phyloP scores from a whole-genome alignment of 2,113 vertebrate species.

The Cephalopholis sonnerati region DNA sequence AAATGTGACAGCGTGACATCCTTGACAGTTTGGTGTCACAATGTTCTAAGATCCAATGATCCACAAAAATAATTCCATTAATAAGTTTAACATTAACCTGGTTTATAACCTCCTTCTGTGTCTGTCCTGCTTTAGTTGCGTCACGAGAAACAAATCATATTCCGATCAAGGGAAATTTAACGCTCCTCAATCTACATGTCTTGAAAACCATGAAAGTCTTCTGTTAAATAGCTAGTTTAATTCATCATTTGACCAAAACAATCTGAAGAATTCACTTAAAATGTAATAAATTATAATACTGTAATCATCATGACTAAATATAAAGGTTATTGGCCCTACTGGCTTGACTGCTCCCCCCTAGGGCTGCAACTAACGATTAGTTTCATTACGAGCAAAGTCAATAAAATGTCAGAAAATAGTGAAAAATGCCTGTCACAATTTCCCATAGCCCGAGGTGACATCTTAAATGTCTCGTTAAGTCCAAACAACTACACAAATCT shows the following conservation, averaged over 20 bases:
- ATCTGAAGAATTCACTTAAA: neutral
- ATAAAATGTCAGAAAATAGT: neutral
- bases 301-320: constrained; percentile 14
- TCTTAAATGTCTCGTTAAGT: neutral
- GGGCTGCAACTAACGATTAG: neutral
- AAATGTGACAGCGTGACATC: constrained; percentile 84
- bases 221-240: neutral
- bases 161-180: constrained; percentile 17
- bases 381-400: neutral
- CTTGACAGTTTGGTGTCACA: constrained; percentile 89
- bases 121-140: constrained; percentile 74
- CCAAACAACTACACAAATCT: neutral
- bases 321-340: neutral
- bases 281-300: neutral
- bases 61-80: constrained; percentile 78
- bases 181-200: neutral
- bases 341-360: neutral
- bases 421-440: neutral
- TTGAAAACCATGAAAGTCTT: neutral
- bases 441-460: neutral
- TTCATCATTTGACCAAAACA: constrained; percentile 20
- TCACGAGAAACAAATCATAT: constrained; percentile 24
- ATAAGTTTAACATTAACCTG: constrained; percentile 79
- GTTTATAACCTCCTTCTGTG: constrained; percentile 76
- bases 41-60: constrained; percentile 73